A percentile compares a stretch with the other conserved stretches of the same genome.
phyloP scores from a whole-genome alignment of 2,113 vertebrate species.

The Halcyon senegalensis region DNA sequence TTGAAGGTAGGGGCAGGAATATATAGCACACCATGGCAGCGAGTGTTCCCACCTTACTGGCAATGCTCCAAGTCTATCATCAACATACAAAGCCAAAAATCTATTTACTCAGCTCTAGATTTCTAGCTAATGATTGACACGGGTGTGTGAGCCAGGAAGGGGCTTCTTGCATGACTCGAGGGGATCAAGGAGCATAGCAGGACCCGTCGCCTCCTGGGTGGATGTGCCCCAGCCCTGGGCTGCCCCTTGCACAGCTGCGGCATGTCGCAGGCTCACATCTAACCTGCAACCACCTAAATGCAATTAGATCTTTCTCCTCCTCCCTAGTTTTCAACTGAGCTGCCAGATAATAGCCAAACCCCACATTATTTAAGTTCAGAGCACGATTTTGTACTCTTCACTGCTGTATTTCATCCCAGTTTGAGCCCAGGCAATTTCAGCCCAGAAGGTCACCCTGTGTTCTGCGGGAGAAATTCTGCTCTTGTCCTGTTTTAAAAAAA shows the following conservation, averaged over 20 bases:
- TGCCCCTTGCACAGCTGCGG: accelerated
- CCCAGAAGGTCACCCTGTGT: slow-evolving; percentile 38
- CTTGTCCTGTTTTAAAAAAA: neutral
- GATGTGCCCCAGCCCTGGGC: neutral
- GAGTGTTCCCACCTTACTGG: slow-evolving; percentile 26
- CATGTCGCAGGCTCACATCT: neutral
- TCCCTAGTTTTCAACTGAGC: neutral
- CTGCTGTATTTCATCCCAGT: neutral
- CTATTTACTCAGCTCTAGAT: slow-evolving; percentile 34
- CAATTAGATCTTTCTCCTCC: neutral
- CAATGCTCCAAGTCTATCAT: slow-evolving; percentile 1
- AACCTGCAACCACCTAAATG: neutral
- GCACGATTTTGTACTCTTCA: neutral
- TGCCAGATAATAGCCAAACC: neutral
- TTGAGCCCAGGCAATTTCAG: slow-evolving; percentile 4
- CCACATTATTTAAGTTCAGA: neutral
- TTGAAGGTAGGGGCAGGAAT: neutral
- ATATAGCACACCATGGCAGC: neutral
- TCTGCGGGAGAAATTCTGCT: neutral
- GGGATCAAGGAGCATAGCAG: neutral
- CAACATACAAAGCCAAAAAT: slow-evolving; percentile 20
- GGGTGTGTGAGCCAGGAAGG: neutral
- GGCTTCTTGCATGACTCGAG: neutral
- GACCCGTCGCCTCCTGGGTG: accelerated
- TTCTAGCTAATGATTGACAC: slow-evolving; percentile 65